Evolutionary conservation across 35 echinoderm and acorn worm genomes (phyloP).

Genomic region (Hemicentrotus pulcherrimus): DNA sequence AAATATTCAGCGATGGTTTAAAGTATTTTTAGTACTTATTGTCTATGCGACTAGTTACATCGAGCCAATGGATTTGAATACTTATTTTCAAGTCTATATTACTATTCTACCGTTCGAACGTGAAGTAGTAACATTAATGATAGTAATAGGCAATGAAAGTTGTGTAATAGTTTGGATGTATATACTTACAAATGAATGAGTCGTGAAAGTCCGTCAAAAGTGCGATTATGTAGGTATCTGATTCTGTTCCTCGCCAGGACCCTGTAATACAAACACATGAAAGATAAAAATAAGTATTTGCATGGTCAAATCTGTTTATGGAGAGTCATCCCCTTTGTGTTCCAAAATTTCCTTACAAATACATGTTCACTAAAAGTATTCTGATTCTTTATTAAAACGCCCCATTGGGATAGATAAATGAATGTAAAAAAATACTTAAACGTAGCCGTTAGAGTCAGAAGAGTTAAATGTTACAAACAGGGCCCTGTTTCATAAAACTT

Average conservation of each 20-base stretch:
- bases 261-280: constrained; percentile 38
- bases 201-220: constrained; percentile 57
- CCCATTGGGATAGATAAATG: no score
- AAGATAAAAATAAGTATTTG: neutral
- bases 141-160: neutral
- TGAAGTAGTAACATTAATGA: neutral
- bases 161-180: neutral
- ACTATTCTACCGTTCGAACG: no score
- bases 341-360: neutral
- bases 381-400: no score
- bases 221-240: constrained; percentile 41
- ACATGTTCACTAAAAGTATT: no score
- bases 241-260: constrained; percentile 62
- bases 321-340: neutral
- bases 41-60: no score
- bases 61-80: no score
- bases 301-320: neutral
- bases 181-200: constrained; percentile 64
- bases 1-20: no score
- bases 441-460: neutral
- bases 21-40: no score
- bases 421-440: neutral
- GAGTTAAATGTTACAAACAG: neutral
- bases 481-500: no score
- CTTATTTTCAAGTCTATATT: no score